phyloP scores from a whole-genome alignment of 2,113 vertebrate species.

The Neofelis nebulosa region DNA sequence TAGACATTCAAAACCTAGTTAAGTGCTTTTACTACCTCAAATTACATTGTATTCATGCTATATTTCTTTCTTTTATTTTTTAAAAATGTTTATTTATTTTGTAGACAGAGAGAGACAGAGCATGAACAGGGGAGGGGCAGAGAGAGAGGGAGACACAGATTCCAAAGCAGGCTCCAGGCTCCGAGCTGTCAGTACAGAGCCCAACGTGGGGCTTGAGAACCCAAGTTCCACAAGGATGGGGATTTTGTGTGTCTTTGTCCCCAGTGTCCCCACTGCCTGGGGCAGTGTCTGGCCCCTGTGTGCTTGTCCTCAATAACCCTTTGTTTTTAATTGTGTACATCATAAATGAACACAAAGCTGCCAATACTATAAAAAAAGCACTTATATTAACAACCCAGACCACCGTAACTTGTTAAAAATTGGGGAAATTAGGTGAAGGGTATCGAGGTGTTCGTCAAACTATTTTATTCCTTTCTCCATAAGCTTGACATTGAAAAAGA shows the following conservation, averaged over 20 bases:
- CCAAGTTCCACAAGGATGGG: neutral
- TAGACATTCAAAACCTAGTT: neutral
- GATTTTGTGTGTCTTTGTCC: neutral
- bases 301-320: neutral
- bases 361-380: neutral
- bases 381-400: neutral
- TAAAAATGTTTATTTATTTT: no score
- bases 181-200: no score
- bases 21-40: neutral
- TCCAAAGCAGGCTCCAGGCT: no score
- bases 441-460: neutral
- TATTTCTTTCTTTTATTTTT: neutral
- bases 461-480: neutral
- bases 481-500: neutral
- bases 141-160: no score
- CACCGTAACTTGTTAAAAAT: conserved; percentile 3
- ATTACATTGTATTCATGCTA: neutral
- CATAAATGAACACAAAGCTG: neutral
- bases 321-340: neutral
- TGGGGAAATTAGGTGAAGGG: neutral
- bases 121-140: no score
- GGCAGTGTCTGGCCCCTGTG: neutral
- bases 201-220: no score
- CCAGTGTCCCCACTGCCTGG: neutral
- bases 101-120: no score